Evolutionary conservation across 2,113 vertebrate species (phyloP).

Genomic region (Chrysemys picta): DNA sequence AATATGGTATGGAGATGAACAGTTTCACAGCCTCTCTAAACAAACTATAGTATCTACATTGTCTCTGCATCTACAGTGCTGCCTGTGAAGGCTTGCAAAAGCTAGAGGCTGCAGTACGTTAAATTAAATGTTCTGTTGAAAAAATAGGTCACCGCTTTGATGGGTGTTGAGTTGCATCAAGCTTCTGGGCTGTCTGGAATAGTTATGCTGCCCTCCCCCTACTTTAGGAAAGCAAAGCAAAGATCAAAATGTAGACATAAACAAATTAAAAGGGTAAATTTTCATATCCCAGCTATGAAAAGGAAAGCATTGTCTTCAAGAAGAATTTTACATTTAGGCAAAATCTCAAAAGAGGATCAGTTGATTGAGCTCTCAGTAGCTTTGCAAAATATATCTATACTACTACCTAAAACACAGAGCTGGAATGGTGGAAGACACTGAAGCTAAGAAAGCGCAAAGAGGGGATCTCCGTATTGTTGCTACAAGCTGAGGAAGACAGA

Average conservation of each 20-base stretch:
- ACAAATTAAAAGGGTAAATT: background rate
- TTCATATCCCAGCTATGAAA: background rate
- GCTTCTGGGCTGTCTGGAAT: background rate
- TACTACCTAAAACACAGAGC: background rate
- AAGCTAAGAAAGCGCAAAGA: background rate
- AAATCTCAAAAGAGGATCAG: background rate
- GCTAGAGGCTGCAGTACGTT: background rate
- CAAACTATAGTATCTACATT: background rate
- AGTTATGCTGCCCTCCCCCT: background rate
- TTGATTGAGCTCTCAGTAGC: background rate
- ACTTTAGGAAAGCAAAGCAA: background rate
- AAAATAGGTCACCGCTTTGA: background rate
- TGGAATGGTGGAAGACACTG: background rate
- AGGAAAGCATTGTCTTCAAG: background rate
- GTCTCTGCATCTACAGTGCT: background rate
- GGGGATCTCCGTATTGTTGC: background rate
- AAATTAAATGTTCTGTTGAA: background rate
- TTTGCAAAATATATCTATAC: background rate
- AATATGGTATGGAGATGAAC: background rate
- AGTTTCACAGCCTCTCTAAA: conserved; percentile 12
- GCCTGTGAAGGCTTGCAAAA: background rate
- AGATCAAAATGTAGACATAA: background rate
- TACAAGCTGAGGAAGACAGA: background rate
- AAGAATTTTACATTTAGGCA: accelerated
- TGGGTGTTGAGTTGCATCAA: background rate